phyloP scores from a whole-genome alignment of 2,797 vertebrate genomes.

The Platyrinchus mystaceus region DNA sequence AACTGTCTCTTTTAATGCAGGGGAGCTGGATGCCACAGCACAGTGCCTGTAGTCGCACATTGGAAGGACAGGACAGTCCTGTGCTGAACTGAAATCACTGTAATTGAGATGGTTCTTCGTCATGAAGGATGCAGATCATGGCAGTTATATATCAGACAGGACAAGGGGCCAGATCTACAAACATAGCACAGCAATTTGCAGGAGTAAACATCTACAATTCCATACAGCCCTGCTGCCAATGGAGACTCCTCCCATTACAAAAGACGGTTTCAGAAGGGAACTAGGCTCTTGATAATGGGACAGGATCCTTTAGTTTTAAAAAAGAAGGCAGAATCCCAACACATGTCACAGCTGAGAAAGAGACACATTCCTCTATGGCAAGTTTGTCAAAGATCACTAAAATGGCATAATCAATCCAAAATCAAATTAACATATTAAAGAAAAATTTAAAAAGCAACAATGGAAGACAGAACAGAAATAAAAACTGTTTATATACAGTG shows the following conservation, averaged over 20 bases:
- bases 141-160: rapidly evolving
- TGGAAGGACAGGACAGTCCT: not conserved
- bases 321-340: not conserved
- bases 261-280: not conserved
- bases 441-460: rapidly evolving
- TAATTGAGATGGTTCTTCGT: not conserved
- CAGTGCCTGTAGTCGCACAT: rapidly evolving
- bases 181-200: not conserved
- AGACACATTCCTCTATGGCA: not conserved
- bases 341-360: not conserved
- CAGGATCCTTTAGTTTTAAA: not conserved
- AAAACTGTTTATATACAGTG: not conserved
- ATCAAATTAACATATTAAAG: not conserved
- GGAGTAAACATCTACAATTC: not conserved
- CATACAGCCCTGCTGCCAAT: not conserved
- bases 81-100: rapidly evolving
- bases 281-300: not conserved
- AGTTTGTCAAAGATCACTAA: not conserved
- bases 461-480: not conserved
- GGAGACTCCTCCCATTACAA: not conserved
- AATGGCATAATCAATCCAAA: not conserved
- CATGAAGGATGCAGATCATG: not conserved
- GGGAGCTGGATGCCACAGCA: not conserved
- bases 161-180: not conserved
- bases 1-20: not conserved